Base-by-base conservation (phyloP, 2,888 invertebrate species). In the Zonitis immaculata region DNA sequence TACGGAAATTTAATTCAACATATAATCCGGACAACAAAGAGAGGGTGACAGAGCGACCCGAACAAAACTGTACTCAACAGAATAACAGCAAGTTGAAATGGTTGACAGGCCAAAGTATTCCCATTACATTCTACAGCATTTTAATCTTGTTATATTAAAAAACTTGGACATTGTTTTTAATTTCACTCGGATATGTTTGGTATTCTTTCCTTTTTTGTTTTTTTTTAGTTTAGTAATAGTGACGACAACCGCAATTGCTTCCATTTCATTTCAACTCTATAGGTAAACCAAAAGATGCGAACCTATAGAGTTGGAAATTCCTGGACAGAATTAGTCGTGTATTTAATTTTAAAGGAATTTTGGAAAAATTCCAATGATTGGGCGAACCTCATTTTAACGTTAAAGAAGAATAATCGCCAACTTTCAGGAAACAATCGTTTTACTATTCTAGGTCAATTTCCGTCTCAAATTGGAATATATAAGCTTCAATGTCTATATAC, bases 71-170 rank as follows among this genome's bases (percentile, higher is more conserved):
- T 35, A 35, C 18, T 35, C 18, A 35, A 35, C 35, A 35, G 35
- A 8, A 14, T 16, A 35, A 14, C 16, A 16, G n/a, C n/a, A n/a
- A 30, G 11, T 12, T 27, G 20, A 51, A 26, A 43, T 27, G 44
- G 54, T 55, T 50, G 58, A 52, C 58, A 52, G 50, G 44, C 45
- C 52, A 55, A 56, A 58, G 58, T 53, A 58, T 58, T 56, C 48
- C 55, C 56, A 58, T 56, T 56, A 56, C 44, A 43, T 43, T 48
- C 51, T 26, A 47, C 42, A 51, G 53, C 52, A 46, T 45, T 58
- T 58, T 58, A 58, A 58, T 58, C 56, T 50, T 43, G 56, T 55
- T 58, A 56, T 58, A 58, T 58, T 58, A 58, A 58, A 58, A 58
- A 58, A 58, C 58, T 58, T 58, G 42, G 54, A 30, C 56, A 53